A percentile compares a stretch with the other conserved stretches of the same genome.
phyloP scores from a whole-genome alignment of 2,113 vertebrate species.

The Chaetodon auriga region DNA sequence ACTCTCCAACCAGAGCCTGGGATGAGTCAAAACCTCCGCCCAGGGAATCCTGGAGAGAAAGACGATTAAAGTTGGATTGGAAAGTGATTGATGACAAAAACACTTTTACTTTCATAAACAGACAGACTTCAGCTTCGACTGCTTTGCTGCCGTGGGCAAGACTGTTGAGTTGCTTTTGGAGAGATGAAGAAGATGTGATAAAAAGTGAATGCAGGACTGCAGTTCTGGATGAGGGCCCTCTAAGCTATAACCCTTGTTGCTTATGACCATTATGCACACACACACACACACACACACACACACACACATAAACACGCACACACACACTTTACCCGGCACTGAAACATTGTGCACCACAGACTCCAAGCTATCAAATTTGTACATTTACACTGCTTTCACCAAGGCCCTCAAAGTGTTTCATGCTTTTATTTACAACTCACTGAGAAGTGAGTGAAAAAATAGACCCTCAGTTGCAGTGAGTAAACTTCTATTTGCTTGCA shows the following conservation, averaged over 20 bases:
- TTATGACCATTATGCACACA: neutral
- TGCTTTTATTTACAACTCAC: neutral
- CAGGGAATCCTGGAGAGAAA: conserved; percentile 84
- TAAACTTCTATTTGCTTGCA: neutral
- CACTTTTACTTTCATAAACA: neutral
- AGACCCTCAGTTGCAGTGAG: neutral
- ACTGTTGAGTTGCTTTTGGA: neutral
- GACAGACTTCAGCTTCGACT: neutral
- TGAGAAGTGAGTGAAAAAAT: neutral
- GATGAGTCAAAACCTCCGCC: conserved; percentile 94
- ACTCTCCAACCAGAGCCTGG: conserved; percentile 94
- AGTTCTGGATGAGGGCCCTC: neutral
- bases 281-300: neutral
- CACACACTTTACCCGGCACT: neutral
- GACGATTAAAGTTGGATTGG: neutral
- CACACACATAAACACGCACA: neutral
- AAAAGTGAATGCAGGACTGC: neutral
- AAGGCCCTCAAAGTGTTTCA: neutral
- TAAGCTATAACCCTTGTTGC: neutral
- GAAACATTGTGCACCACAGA: neutral
- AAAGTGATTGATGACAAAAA: neutral
- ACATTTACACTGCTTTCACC: neutral
- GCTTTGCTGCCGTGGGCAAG: neutral
- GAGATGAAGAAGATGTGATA: conserved; percentile 1
- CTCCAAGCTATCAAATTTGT: neutral